Evolutionary conservation across 2,888 invertebrate genomes (phyloP).

Genomic region (Venustoraphidia nigricollis): DNA sequence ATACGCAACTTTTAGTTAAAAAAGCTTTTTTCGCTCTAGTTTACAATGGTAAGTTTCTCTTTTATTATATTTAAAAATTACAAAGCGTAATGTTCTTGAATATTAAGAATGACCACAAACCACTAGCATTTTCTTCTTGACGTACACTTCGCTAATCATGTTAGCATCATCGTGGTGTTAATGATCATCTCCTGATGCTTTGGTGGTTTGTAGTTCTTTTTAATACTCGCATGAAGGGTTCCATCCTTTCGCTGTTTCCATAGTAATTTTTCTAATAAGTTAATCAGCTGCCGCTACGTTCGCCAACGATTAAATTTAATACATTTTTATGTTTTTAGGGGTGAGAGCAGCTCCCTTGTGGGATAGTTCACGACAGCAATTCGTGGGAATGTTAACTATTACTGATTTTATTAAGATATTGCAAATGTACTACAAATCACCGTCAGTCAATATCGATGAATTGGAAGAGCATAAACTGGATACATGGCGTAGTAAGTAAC

Average conservation of each 20-base stretch:
- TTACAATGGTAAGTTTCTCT: slow-evolving; percentile 68
- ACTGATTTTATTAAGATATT: slow-evolving; percentile 98
- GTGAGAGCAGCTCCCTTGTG: slow-evolving; percentile 95
- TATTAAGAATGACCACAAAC: no score
- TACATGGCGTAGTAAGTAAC: slow-evolving; percentile 76
- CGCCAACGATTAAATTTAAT: no score
- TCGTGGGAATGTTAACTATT: slow-evolving; percentile 97
- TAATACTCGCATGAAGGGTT: no score
- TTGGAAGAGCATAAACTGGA: slow-evolving; percentile 92
- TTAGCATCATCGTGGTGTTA: no score
- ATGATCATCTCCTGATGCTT: no score
- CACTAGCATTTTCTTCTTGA: no score
- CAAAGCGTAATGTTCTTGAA: no score
- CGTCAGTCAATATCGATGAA: slow-evolving; percentile 86
- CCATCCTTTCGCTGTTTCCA: no score
- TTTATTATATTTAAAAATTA: background rate
- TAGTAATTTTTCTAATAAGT: no score
- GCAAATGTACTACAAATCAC: slow-evolving; percentile 93
- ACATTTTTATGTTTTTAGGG: background rate
- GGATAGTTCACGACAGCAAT: slow-evolving; percentile 84
- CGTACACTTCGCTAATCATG: no score
- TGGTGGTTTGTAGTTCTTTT: no score
- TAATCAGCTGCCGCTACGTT: no score
- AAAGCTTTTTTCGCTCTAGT: slow-evolving; percentile 99
- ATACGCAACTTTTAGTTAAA: slow-evolving; percentile 93